Conservation (phyloP, 2,888 invertebrate genomes). For the Agriopis marginaria region DNA sequence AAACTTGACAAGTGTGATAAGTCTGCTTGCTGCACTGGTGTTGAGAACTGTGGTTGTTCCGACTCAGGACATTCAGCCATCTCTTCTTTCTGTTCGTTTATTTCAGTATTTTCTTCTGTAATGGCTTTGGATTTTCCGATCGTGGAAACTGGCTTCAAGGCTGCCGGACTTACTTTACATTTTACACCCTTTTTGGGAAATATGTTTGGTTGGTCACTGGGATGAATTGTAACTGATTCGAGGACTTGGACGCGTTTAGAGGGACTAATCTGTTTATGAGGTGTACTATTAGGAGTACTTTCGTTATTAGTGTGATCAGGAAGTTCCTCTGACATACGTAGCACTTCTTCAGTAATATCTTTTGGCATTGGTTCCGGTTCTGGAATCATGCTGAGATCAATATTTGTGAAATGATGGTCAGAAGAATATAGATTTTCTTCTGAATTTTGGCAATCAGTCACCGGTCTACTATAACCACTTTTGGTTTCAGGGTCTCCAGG, state of each 20-base stretch:
- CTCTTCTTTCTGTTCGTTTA: conserved; percentile 24
- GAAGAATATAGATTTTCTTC: conserved; percentile 36
- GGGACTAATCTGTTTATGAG: conserved; percentile 56
- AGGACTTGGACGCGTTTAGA: conserved; percentile 71
- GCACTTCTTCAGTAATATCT: conserved; percentile 62
- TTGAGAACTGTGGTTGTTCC: conserved; percentile 18
- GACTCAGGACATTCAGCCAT: conserved; percentile 29
- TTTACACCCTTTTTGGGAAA: conserved; percentile 15
- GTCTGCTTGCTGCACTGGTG: conserved; percentile 57
- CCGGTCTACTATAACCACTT: conserved; percentile 29
- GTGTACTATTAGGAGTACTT: conserved; percentile 46
- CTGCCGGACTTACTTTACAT: conserved; percentile 16
- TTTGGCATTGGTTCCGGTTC: conserved; percentile 54
- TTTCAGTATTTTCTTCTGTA: conserved; percentile 1
- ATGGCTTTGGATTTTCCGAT: conserved; percentile 26
- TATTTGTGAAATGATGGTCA: conserved; percentile 25
- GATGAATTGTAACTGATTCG: conserved; percentile 70
- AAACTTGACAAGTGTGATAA: conserved; percentile 70
- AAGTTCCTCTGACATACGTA: conserved; percentile 49
- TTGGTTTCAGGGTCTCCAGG: conserved; percentile 47
- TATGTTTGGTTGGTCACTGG: conserved; percentile 39
- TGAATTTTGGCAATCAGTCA: conserved; percentile 35
- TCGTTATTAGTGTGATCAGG: conserved; percentile 36
- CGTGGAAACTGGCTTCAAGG: conserved; percentile 36
- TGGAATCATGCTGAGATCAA: conserved; percentile 41